Base-by-base conservation (phyloP, 1,140 invertebrate genomes). In the Orius laevigatus region DNA sequence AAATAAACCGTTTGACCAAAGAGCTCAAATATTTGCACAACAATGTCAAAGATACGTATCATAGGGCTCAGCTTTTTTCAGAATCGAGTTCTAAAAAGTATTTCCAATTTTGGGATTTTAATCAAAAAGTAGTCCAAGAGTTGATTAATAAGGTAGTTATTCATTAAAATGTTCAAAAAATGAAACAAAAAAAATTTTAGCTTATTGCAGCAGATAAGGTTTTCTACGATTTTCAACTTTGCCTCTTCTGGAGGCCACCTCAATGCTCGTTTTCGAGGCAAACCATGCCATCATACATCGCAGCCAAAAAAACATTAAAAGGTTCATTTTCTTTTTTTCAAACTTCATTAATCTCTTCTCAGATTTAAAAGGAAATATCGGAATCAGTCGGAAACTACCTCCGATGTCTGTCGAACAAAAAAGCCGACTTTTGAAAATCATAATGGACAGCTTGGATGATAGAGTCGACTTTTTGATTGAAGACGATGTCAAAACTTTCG, bases 51-150 rank as follows among this genome's bases (percentile, higher is more conserved):
- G 32, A n/a, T 45, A 15, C 32, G 16, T 31, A 32, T 31, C n/a
- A 10, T 32, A 18, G 43, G 5, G 19, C 32, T n/a, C 25, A 45
- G 15, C 25, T 10, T 45, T 33, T 45, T 10, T 19, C 43, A 32
- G 43, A 19, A 31, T 45, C 43, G 5, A 45, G 43, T 16, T 31
- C 9, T 4, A 45, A 45, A 45, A 45, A 45, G n/a, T 45, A 45
- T 32, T 45, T 45, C 12, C 19, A 45, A 33, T 16, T 45, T 25
- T 45, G 43, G 43, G 43, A 45, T 33, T 45, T 45, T 31, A 45
- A 45, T 32, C 43, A 45, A 32, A 31, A 31, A 32, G 43, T 45
- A 16, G 43, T 31, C 3, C 19, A 45, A 18, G 43, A 32, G 8
- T n/a, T 45, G 2, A 45, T 45, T 32, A 31, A 45, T 33, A 45